phyloP scores from a whole-genome alignment of 2,797 vertebrate genomes.

The Thaleichthys pacificus region DNA sequence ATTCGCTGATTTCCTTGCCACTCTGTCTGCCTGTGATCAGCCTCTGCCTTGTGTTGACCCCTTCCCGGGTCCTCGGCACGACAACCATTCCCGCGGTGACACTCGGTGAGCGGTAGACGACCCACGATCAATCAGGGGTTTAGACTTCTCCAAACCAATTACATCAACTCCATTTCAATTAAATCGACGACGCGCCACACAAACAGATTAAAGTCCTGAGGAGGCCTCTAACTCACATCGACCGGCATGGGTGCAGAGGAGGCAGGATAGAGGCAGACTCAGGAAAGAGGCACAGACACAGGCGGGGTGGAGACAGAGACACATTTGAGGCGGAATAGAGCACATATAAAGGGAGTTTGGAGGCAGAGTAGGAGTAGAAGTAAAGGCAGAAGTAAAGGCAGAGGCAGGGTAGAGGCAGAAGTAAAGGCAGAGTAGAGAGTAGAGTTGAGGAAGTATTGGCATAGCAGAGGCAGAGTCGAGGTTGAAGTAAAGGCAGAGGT shows the following conservation, averaged over 20 bases:
- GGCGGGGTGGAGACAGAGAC: background rate
- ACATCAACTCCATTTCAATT: constrained; percentile 64
- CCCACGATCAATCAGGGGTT: constrained; percentile 56
- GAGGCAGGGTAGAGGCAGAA: too few species aligned
- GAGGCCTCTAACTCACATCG: constrained; percentile 40
- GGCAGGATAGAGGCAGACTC: background rate
- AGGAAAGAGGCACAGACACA: background rate
- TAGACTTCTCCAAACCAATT: constrained; percentile 60
- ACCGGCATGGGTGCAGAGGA: constrained; percentile 36
- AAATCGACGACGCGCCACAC: constrained; percentile 48
- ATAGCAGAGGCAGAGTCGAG: too few species aligned
- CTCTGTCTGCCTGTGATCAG: background rate
- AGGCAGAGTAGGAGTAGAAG: too few species aligned
- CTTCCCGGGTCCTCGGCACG: constrained; percentile 43
- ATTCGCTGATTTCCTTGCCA: background rate
- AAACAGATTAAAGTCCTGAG: constrained; percentile 37
- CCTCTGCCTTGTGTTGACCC: background rate
- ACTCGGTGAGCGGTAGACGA: constrained; percentile 41
- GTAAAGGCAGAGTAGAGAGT: too few species aligned
- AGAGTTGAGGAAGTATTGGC: too few species aligned
- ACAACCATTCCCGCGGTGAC: constrained; percentile 45
- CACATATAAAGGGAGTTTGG: too few species aligned
- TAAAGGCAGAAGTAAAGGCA: too few species aligned
- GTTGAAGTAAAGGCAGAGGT: too few species aligned
- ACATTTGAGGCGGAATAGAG: background rate